phyloP scores from a whole-genome alignment of 2,888 invertebrate genomes.

The Pelosia muscerda region DNA sequence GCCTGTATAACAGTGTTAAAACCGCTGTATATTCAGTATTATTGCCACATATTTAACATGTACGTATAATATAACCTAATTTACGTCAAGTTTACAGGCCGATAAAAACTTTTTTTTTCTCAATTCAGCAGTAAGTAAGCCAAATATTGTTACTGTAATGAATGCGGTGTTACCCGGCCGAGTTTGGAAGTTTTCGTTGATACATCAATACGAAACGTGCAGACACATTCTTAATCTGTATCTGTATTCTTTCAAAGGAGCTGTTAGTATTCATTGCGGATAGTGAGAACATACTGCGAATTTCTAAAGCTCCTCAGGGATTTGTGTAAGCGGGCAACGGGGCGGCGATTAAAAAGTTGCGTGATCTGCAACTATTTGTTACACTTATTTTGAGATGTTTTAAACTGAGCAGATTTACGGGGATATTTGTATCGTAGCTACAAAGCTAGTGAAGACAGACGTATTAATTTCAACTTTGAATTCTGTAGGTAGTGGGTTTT shows the following conservation, averaged over 20 bases:
- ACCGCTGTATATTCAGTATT: neutral
- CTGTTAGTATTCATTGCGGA: slow-evolving; percentile 51
- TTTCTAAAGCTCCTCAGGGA: slow-evolving; percentile 38
- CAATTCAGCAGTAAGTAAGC: slow-evolving; percentile 29
- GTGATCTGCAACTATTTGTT: neutral
- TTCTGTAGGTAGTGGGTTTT: too few species aligned
- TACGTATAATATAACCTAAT: slow-evolving; percentile 13
- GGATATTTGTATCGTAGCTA: neutral
- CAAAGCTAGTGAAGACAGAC: too few species aligned
- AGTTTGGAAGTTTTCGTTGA: slow-evolving; percentile 26
- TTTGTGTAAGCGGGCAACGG: slow-evolving; percentile 29
- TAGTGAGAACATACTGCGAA: slow-evolving; percentile 49
- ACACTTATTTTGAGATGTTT: neutral
- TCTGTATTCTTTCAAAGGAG: slow-evolving; percentile 46
- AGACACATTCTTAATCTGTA: slow-evolving; percentile 52
- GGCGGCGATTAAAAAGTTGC: slow-evolving; percentile 9
- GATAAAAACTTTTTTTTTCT: slow-evolving; percentile 19
- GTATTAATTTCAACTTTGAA: too few species aligned
- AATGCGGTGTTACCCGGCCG: slow-evolving; percentile 22
- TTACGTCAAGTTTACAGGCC: slow-evolving; percentile 9
- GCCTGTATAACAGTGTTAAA: neutral
- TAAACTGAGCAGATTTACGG: neutral
- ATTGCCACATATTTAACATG: neutral
- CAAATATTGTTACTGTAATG: slow-evolving; percentile 38
- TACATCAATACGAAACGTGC: slow-evolving; percentile 49